Conservation (phyloP, 2,888 invertebrate genomes). For the Stenoptilia bipunctidactyla region DNA sequence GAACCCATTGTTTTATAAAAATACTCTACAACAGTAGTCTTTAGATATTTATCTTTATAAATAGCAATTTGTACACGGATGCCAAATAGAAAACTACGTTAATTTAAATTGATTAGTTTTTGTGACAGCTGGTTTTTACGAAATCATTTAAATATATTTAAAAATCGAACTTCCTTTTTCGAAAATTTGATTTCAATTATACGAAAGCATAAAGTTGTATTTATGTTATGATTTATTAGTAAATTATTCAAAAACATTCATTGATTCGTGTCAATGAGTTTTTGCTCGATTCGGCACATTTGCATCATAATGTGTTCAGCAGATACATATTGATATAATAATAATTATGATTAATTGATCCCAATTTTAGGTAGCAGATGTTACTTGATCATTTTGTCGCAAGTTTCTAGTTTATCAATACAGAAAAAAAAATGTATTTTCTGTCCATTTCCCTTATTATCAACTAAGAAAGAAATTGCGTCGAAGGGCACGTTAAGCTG, state of each 20-base stretch:
- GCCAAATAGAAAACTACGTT: conserved; percentile 22
- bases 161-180: no score
- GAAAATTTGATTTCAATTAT: no score
- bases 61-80: conserved; percentile 48
- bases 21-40: conserved; percentile 17
- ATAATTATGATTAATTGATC: conserved; percentile 4
- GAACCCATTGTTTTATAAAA: conserved; percentile 28
- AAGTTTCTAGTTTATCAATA: no score
- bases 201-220: no score
- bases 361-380: conserved; percentile 2
- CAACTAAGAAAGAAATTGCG: no score
- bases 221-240: conserved; percentile 38
- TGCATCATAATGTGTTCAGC: conserved; percentile 35
- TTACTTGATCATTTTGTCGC: not conserved
- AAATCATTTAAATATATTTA: not conserved
- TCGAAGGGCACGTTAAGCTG: no score
- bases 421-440: no score
- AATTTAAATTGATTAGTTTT: conserved; percentile 26
- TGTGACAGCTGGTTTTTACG: no score
- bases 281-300: conserved; percentile 34
- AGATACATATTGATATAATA: not conserved
- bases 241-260: conserved; percentile 48
- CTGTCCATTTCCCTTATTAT: no score
- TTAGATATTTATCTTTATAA: conserved; percentile 29
- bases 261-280: conserved; percentile 43